Evolutionary conservation across 2,888 invertebrate genomes (phyloP).

Genomic region (Galerucella nymphaeae): DNA sequence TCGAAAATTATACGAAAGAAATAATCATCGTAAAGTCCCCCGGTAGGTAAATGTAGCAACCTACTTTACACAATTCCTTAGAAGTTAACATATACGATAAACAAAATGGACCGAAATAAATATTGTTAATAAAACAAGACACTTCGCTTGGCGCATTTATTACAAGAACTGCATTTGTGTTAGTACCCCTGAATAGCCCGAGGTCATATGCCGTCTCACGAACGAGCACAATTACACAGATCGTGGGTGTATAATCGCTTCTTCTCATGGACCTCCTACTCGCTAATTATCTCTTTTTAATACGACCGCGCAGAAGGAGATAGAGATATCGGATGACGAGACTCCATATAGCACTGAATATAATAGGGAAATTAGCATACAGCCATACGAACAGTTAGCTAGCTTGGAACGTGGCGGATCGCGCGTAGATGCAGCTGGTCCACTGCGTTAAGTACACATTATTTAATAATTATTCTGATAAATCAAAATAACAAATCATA

Average conservation of each 20-base stretch:
- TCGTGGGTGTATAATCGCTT: conserved; percentile 66
- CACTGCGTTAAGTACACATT: conserved; percentile 63
- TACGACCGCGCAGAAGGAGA: conserved; percentile 43
- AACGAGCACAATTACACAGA: conserved; percentile 64
- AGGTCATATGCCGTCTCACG: conserved; percentile 64
- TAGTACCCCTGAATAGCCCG: conserved; percentile 61
- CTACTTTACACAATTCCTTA: neutral
- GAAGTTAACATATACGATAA: neutral
- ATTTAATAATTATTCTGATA: conserved; percentile 67
- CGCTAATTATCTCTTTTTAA: conserved; percentile 50
- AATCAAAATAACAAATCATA: conserved; percentile 66
- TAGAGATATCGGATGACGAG: conserved; percentile 41
- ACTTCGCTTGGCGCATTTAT: conserved; percentile 37
- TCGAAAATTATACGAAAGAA: too few relatives aligned
- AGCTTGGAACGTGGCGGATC: conserved; percentile 28
- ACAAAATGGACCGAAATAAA: conserved; percentile 29
- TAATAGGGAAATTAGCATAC: conserved; percentile 67
- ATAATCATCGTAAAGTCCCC: neutral
- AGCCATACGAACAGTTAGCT: conserved; percentile 46
- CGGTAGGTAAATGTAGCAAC: neutral
- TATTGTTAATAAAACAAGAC: conserved; percentile 33
- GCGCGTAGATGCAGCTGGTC: conserved; percentile 48
- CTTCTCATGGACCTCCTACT: conserved; percentile 56
- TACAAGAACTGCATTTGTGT: conserved; percentile 51
- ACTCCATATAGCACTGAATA: conserved; percentile 65